phyloP scores from a whole-genome alignment of 2,888 invertebrate genomes.

The Agrochola lychnidis region DNA sequence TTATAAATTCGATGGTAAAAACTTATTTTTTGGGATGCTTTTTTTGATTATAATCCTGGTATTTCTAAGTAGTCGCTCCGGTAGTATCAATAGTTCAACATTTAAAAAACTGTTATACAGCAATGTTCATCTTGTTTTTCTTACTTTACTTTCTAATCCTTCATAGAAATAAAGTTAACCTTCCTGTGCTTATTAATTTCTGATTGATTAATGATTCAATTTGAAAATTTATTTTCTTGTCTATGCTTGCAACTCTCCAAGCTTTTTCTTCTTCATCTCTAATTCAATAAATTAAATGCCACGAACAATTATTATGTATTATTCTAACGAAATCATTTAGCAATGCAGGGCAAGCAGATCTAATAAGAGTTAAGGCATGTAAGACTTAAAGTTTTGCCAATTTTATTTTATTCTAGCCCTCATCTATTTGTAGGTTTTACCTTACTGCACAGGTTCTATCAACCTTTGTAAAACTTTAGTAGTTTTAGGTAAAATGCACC shows the following conservation, averaged over 20 bases:
- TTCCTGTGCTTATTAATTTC: slow-evolving; percentile 13
- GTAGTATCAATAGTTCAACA: slow-evolving; percentile 1
- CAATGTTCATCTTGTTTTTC: slow-evolving; percentile 4
- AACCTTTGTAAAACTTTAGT: slow-evolving; percentile 27
- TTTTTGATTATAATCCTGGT: background rate
- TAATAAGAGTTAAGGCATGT: background rate
- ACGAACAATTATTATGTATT: background rate
- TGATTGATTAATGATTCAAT: slow-evolving; percentile 32
- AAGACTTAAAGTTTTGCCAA: background rate
- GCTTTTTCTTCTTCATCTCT: background rate
- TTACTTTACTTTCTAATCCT: slow-evolving; percentile 40
- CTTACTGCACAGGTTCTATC: background rate
- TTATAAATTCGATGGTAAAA: slow-evolving; percentile 12
- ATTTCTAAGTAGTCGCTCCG: background rate
- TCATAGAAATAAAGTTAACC: slow-evolving; percentile 13
- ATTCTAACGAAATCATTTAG: background rate
- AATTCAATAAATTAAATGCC: background rate
- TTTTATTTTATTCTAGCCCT: background rate
- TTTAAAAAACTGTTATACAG: background rate
- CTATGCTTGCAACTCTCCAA: background rate
- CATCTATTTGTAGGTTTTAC: background rate
- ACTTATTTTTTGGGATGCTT: background rate
- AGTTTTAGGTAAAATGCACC: slow-evolving; percentile 77
- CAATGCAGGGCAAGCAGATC: background rate
- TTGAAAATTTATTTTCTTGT: background rate